phyloP scores from a whole-genome alignment of 2,888 invertebrate species.

The Tipula helvola region DNA sequence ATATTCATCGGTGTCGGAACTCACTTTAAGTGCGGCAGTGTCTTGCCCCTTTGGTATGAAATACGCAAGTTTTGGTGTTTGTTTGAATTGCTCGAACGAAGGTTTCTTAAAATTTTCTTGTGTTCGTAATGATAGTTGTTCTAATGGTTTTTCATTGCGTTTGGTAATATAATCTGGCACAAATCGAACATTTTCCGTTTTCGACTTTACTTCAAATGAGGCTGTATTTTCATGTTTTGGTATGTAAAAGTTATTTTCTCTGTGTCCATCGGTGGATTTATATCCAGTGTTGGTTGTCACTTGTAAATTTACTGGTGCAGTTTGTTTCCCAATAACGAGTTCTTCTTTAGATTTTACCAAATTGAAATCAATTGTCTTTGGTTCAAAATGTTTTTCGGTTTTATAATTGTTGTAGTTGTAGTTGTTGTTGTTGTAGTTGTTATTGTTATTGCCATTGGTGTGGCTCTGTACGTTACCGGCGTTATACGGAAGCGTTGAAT shows the following conservation, averaged over 20 bases:
- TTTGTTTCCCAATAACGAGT: background rate
- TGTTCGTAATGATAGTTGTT: background rate
- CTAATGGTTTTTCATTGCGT: background rate
- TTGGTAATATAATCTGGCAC: background rate
- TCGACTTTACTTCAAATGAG: conserved; percentile 7
- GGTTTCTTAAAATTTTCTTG: background rate
- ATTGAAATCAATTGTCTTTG: conserved; percentile 8
- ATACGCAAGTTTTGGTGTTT: background rate
- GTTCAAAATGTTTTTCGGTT: background rate
- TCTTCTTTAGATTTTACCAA: background rate
- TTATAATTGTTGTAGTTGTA: background rate
- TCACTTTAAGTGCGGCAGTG: background rate
- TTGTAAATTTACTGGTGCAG: background rate
- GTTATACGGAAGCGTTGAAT: background rate
- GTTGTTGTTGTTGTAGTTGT: too few species aligned
- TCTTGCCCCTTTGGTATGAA: background rate
- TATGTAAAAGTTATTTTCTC: background rate
- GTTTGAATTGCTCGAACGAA: background rate
- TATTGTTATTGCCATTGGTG: background rate
- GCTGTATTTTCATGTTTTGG: background rate
- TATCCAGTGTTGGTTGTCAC: background rate
- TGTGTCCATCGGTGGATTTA: background rate
- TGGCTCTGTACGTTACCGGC: background rate
- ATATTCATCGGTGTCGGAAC: background rate
- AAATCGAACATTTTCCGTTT: conserved; percentile 4